Conservation (phyloP, 2,113 vertebrate genomes). For the rat (Rattus norvegicus) region GRCr8 NC_086021.1:38915001-38915500, state of each 20-base stretch:
- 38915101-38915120: constrained; percentile 50
- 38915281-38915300: not conserved
- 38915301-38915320: not conserved
- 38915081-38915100: not conserved
- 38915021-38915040: constrained; percentile 1
- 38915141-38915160: not conserved
- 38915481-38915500: not conserved
- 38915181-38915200: constrained; percentile 9
- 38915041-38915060: constrained; percentile 50
- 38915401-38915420: constrained; percentile 49
- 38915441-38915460: constrained; percentile 24
- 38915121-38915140: not conserved
- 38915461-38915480: not conserved
- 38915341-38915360: not conserved
- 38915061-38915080: not conserved
- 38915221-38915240: not conserved
- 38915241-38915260: constrained; percentile 41
- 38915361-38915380: not conserved
- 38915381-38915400: not conserved
- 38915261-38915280: not conserved
- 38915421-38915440: constrained; percentile 38
- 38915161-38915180: constrained; percentile 33
- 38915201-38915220: constrained; percentile 24
- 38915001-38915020: not conserved
- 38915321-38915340: not conserved